Evolutionary conservation across 1,140 invertebrate species (phyloP), one percentile per base, ranked within the genome.

Genomic region (Drosophila gunungcola): DNA sequence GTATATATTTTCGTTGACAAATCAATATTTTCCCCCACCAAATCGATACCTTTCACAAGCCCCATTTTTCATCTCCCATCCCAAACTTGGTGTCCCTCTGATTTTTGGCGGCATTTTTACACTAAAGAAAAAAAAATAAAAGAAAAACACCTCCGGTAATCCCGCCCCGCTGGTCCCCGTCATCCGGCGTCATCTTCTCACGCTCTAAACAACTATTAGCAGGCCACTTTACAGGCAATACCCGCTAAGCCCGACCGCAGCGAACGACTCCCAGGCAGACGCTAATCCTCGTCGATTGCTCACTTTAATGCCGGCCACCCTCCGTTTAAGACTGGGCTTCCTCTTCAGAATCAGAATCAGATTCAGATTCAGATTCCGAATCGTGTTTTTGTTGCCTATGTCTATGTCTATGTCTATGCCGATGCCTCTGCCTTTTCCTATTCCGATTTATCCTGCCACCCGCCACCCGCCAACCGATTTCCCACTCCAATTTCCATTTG

Each of bases 251-350:
- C 82, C 60, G 62, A 70, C 43, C 68, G 64, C 68, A 41, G 63
- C 63, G 53, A 68, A 36, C 62, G 55, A 60, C 53, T 63, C 46
- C 52, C 45, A 69, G 78, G 41, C 27, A 73, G 62, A 46, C 73
- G 58, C 57, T 89, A 88, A 88, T 89, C 83, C 83, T 64, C 78
- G 84, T 77, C 84, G 83, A 88, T 88, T 88, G 83, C 83, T 88
- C 83, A 88, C 84, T 88, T 80, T 86, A 83, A 86, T 88, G 79
- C 79, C 61, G 65, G 54, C 64, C 83, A 83, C 72, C 83, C 70
- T 73, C 29, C 70, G 16, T 43, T 49, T 7, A 4, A 51, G 73
- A 61, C 65, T 2, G 29, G 29, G 29, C 29, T 32, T 32, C 29
- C 29, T 32, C 29, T 32, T 32, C 29, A 32, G 29, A 32, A 6